These are phyloP conservation scores for Metalampra italica DNA, from an alignment of 2,888 invertebrate genomes.

Conservation along the genomic window DNA sequence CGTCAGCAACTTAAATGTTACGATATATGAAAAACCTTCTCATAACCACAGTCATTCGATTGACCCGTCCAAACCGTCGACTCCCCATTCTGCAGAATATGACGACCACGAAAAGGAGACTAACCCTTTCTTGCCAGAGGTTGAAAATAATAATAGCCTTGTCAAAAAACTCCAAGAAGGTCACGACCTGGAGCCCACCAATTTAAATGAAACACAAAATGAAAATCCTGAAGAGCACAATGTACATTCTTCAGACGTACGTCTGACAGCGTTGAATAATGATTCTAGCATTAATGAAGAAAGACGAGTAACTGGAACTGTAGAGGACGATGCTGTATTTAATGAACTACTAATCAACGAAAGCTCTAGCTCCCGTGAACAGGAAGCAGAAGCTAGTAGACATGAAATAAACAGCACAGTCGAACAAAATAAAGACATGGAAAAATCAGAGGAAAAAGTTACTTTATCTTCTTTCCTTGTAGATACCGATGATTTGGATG, in stretches of 20 bases:
- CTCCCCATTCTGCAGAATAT: conserved; percentile 48
- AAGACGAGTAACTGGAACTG: conserved; percentile 16
- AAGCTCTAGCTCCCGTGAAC: conserved; percentile 27
- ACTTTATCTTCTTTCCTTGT: conserved; percentile 52
- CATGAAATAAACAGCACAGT: conserved; percentile 13
- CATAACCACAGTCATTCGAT: conserved; percentile 41
- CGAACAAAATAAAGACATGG: conserved; percentile 9
- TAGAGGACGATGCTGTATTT: conserved; percentile 27
- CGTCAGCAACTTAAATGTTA: conserved; percentile 59
- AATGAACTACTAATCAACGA: conserved; percentile 33
- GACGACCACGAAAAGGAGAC: conserved; percentile 76
- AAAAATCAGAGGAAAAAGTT: conserved; percentile 19
- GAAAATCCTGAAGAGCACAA: conserved; percentile 55
- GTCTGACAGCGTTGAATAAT: conserved; percentile 10
- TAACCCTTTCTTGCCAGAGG: conserved; percentile 83
- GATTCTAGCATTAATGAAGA: conserved; percentile 14
- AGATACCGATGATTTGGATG: conserved; percentile 65
- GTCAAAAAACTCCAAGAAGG: conserved; percentile 80
- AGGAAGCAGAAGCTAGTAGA: conserved; percentile 16
- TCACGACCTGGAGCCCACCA: conserved; percentile 64
- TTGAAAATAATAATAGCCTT: conserved; percentile 79
- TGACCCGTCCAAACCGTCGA: conserved; percentile 33
- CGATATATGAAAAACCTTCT: conserved; percentile 65
- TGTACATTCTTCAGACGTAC: conserved; percentile 23
- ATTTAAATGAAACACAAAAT: conserved; percentile 64